phyloP scores from a whole-genome alignment of 2,113 vertebrate species.

The Eubucco bourcierii region DNA sequence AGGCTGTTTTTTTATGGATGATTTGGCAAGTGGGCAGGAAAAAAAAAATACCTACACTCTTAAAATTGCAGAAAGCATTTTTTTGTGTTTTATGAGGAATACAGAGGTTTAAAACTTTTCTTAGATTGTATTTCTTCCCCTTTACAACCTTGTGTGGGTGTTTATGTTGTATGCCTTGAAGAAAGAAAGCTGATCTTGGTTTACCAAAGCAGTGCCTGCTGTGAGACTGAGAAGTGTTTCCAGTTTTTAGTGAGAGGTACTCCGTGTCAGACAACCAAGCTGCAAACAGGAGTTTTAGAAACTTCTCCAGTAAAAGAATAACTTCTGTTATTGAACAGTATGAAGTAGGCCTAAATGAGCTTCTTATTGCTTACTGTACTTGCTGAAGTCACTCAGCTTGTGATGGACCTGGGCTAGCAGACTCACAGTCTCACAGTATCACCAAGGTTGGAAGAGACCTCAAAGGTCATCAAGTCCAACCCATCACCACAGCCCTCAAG shows the following conservation, averaged over 20 bases:
- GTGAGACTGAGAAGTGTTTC: slow-evolving; percentile 3
- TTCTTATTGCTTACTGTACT: background rate
- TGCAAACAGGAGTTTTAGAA: background rate
- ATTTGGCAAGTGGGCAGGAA: background rate
- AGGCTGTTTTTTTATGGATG: background rate
- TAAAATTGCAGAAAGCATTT: background rate
- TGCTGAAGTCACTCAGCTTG: background rate
- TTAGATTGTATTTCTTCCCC: background rate
- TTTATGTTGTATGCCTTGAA: background rate
- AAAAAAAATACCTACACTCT: background rate
- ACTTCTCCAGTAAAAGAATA: background rate
- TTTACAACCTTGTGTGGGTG: background rate
- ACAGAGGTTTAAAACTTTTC: background rate
- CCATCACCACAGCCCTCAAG: too few species aligned
- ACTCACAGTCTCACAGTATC: too few species aligned
- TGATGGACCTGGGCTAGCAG: background rate
- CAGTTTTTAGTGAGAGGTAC: background rate
- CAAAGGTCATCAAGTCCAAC: too few species aligned
- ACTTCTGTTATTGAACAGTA: background rate
- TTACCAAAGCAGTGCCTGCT: background rate
- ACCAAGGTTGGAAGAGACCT: too few species aligned
- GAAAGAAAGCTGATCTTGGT: background rate
- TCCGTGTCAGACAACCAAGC: background rate
- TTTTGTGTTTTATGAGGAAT: background rate
- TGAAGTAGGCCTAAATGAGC: background rate